Conservation (phyloP, 1,140 invertebrate genomes). For the Parasteatoda tepidariorum region DNA sequence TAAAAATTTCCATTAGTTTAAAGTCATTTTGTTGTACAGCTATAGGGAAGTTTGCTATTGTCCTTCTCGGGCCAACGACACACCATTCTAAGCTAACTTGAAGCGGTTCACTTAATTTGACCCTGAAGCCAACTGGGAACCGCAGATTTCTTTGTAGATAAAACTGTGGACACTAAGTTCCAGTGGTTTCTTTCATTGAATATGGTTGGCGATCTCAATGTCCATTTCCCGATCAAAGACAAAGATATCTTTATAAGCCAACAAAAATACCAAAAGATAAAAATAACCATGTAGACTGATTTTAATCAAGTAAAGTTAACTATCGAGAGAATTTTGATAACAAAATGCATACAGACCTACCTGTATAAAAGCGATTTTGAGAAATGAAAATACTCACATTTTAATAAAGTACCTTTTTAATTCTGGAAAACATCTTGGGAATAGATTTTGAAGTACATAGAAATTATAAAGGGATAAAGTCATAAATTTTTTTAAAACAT, state of each 20-base stretch:
- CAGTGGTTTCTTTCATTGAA: not conserved
- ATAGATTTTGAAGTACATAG: no score
- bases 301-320: not conserved
- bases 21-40: constrained; percentile 40
- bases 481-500: no score
- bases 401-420: no score
- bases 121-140: constrained; percentile 21
- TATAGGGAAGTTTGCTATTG: constrained; percentile 54
- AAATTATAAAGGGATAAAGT: no score
- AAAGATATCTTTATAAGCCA: not conserved
- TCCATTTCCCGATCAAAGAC: not conserved
- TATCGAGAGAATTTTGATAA: not conserved
- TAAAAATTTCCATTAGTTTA: constrained; percentile 40
- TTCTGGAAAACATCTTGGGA: no score
- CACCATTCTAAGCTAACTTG: constrained; percentile 20
- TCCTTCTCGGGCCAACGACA: constrained; percentile 55
- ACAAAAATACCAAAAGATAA: not conserved
- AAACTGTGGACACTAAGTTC: not conserved
- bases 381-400: no score
- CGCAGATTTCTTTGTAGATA: constrained; percentile 37
- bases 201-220: not conserved
- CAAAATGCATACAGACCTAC: not conserved
- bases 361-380: no score
- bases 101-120: constrained; percentile 52
- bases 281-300: not conserved